These are phyloP conservation scores for Amphiprion clarkii DNA, from an alignment of 2,797 vertebrate species.

Conservation along the genomic window DNA sequence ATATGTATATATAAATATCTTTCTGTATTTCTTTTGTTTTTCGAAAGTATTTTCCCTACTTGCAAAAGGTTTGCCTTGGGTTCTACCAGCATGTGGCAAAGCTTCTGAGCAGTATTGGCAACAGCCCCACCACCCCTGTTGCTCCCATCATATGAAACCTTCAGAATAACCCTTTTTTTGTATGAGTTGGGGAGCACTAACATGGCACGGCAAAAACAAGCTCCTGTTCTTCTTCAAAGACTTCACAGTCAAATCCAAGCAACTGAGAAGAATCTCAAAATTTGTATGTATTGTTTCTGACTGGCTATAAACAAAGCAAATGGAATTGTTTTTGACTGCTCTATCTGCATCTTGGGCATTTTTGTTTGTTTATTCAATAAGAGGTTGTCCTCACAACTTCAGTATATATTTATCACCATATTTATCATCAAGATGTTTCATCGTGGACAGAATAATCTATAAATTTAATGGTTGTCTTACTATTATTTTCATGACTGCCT, in stretches of 20 bases:
- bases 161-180: conserved; percentile 39
- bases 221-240: conserved; percentile 12
- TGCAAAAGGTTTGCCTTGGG: not conserved
- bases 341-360: too few species aligned
- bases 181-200: conserved; percentile 24
- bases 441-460: conserved; percentile 28
- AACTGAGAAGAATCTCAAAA: not conserved
- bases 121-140: conserved; percentile 28
- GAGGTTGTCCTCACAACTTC: not conserved
- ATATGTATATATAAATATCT: too few species aligned
- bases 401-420: conserved; percentile 8
- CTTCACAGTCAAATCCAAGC: conserved; percentile 1
- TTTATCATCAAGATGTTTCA: conserved; percentile 5
- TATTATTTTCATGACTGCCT: conserved; percentile 1
- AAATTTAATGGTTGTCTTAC: conserved; percentile 23
- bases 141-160: conserved; percentile 22
- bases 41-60: not conserved
- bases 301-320: not conserved
- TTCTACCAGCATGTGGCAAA: not conserved
- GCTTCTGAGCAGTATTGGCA: conserved; percentile 19
- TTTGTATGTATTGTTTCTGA: not conserved
- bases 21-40: not conserved
- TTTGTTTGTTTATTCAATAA: not conserved
- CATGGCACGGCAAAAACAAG: conserved; percentile 14
- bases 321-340: not conserved